These are phyloP conservation scores for cattle (Bos taurus) DNA, from an alignment of 2,113 vertebrate species.

Conservation along the genomic window DNA sequence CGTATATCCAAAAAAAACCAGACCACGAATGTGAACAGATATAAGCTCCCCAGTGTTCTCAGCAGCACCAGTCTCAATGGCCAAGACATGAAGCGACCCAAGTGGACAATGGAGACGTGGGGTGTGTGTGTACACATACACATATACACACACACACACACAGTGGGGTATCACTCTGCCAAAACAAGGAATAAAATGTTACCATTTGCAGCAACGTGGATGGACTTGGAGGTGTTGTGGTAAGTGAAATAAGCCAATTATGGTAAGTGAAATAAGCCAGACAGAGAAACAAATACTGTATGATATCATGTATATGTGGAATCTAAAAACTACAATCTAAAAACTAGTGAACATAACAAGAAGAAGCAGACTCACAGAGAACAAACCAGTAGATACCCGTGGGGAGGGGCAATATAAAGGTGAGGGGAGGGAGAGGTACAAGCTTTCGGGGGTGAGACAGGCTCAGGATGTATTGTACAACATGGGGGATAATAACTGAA, in stretches of 20 bases:
- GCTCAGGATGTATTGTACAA: fast-evolving
- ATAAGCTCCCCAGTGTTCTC: neutral
- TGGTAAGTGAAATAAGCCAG: neutral
- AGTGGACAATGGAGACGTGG: neutral
- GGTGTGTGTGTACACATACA: fast-evolving
- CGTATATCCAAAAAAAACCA: fast-evolving
- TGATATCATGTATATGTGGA: neutral
- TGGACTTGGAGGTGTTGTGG: neutral
- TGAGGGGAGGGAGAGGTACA: neutral
- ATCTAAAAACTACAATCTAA: neutral
- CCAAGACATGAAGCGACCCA: neutral
- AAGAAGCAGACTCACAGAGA: neutral
- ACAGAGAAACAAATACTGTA: neutral
- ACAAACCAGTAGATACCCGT: fast-evolving
- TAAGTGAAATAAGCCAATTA: too few species aligned
- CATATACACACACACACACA: fast-evolving
- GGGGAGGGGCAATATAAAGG: neutral
- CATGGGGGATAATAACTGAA: neutral
- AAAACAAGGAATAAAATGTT: neutral
- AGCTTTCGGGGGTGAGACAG: neutral
- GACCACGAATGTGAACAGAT: neutral
- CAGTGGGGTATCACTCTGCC: neutral
- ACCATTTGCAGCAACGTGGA: neutral
- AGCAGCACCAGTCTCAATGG: neutral
- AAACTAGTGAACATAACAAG: neutral